Percentiles rank a stretch among this genome's conserved stretches.
Evolutionary conservation across 1,140 invertebrate species (phyloP).

Genomic region (Drosophila rufa): DNA sequence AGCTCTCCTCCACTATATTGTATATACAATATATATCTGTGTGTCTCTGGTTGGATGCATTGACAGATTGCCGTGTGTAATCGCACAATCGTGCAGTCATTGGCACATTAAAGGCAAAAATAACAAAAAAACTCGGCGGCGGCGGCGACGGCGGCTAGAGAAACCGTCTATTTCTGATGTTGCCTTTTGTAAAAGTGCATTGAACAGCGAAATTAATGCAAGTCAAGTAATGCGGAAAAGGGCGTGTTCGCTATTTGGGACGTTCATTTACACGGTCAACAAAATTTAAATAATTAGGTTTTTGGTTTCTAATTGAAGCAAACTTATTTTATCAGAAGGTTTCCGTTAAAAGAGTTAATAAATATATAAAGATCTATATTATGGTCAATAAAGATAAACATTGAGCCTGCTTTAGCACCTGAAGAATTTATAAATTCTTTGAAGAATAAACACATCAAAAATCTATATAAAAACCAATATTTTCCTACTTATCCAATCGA

Average conservation of each 20-base stretch:
- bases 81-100: slow-evolving; percentile 81
- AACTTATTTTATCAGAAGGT: background rate
- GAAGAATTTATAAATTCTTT: background rate
- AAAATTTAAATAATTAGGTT: slow-evolving; percentile 13
- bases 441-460: background rate
- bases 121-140: slow-evolving; percentile 20
- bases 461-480: background rate
- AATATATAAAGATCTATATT: too few relatives aligned
- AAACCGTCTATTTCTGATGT: slow-evolving; percentile 64
- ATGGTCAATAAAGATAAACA: too few relatives aligned
- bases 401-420: too few relatives aligned
- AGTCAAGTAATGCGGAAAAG: slow-evolving; percentile 79
- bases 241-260: slow-evolving; percentile 67
- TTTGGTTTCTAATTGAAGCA: background rate
- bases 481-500: background rate
- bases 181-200: slow-evolving; percentile 77
- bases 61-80: slow-evolving; percentile 78
- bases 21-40: slow-evolving; percentile 15
- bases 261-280: slow-evolving; percentile 44
- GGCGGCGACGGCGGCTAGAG: slow-evolving; percentile 13
- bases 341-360: background rate
- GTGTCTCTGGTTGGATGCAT: slow-evolving; percentile 75
- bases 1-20: slow-evolving; percentile 3
- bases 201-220: slow-evolving; percentile 80
- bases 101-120: slow-evolving; percentile 72